Conservation (phyloP, 2,888 invertebrate species). For the Heteromurus nitidus region DNA sequence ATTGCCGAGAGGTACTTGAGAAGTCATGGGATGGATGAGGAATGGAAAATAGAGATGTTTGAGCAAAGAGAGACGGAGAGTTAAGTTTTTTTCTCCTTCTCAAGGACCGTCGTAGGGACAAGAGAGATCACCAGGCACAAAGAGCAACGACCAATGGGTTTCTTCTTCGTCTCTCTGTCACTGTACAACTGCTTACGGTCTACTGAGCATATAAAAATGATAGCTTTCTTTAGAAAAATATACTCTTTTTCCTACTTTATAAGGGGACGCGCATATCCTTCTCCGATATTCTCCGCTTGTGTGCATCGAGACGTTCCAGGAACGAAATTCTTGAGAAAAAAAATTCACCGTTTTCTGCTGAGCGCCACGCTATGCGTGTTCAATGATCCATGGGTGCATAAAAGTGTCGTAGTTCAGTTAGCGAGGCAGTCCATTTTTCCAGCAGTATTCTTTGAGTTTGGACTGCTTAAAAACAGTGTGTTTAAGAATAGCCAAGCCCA, state of each 20-base stretch:
- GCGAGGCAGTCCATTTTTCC: slow-evolving; percentile 67
- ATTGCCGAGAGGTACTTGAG: slow-evolving; percentile 21
- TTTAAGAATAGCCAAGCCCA: slow-evolving; percentile 15
- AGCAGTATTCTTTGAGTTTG: slow-evolving; percentile 27
- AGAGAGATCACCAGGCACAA: slow-evolving; percentile 44
- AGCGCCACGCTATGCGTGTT: slow-evolving; percentile 65
- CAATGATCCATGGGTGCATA: slow-evolving; percentile 73
- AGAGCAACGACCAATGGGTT: slow-evolving; percentile 27
- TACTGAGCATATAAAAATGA: slow-evolving; percentile 17
- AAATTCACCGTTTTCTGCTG: too few relatives aligned
- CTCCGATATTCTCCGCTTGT: background rate
- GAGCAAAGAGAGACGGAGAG: slow-evolving; percentile 22
- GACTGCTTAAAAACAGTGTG: slow-evolving; percentile 15
- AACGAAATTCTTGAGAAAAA: too few relatives aligned
- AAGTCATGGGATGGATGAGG: slow-evolving; percentile 17
- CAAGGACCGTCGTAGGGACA: slow-evolving; percentile 47
- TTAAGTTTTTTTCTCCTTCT: too few relatives aligned
- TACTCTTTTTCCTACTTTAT: background rate
- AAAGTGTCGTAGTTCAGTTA: slow-evolving; percentile 73
- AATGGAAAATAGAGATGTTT: slow-evolving; percentile 29
- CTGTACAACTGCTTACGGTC: background rate
- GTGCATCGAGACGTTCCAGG: slow-evolving; percentile 2
- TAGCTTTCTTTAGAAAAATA: background rate
- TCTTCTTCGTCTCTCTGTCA: slow-evolving; percentile 4
- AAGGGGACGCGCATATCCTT: background rate